A percentile compares a stretch with the other conserved stretches of the same genome.
Evolutionary conservation across 1,140 invertebrate species (phyloP).

Genomic region (Monomorium pharaonis): DNA sequence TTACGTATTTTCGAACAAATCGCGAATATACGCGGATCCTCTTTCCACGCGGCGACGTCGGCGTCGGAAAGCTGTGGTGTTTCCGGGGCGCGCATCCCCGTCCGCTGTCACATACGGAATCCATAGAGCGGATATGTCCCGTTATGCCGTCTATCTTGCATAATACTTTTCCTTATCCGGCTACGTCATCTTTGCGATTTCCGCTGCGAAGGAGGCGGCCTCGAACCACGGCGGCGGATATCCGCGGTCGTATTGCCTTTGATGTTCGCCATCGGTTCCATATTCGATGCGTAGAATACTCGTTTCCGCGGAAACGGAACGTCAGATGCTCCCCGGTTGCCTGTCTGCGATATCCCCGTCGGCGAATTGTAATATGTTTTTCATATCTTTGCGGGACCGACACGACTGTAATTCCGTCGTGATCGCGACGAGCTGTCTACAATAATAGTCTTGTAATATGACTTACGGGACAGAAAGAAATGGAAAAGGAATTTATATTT

Average conservation of each 20-base stretch:
- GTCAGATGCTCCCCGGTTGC: constrained; percentile 22
- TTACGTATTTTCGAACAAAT: constrained; percentile 1
- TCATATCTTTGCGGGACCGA: constrained; percentile 23
- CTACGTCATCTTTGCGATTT: constrained; percentile 51
- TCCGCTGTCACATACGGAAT: constrained; percentile 47
- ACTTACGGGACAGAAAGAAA: background rate
- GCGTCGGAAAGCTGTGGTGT: background rate
- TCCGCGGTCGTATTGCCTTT: constrained; percentile 54
- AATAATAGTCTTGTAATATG: background rate
- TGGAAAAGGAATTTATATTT: constrained; percentile 48
- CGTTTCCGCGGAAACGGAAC: constrained; percentile 44
- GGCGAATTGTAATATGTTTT: constrained; percentile 44
- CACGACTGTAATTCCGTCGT: background rate
- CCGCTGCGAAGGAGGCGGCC: constrained; percentile 11
- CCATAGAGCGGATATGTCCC: constrained; percentile 53
- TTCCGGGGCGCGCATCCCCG: background rate
- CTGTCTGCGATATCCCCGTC: background rate
- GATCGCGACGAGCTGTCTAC: constrained; percentile 22
- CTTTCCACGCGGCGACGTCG: constrained; percentile 13
- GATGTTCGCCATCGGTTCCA: constrained; percentile 54
- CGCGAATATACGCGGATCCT: background rate
- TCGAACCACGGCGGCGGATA: constrained; percentile 40
- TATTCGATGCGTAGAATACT: constrained; percentile 55
- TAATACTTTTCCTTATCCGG: constrained; percentile 60
- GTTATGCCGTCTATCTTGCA: constrained; percentile 59